Percentiles rank a stretch among this genome's conserved stretches.
These are phyloP conservation scores for Fregata magnificens DNA, from an alignment of 2,113 vertebrate species.

Conservation along the genomic window DNA sequence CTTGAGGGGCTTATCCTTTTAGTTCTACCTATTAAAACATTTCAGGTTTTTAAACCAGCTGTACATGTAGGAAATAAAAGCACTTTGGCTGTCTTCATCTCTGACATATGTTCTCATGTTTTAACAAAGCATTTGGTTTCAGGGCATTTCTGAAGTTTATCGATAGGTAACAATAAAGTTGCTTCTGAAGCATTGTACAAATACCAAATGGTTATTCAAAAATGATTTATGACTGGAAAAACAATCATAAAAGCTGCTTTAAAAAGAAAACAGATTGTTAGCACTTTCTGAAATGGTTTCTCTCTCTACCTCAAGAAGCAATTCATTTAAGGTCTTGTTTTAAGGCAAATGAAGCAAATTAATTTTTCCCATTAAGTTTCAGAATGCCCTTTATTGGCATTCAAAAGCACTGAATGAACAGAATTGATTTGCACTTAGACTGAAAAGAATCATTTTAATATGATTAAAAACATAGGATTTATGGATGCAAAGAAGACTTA, in stretches of 20 bases:
- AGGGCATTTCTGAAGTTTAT: conserved; percentile 49
- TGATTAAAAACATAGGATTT: conserved; percentile 58
- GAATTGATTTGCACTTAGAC: conserved; percentile 51
- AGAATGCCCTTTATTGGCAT: conserved; percentile 36
- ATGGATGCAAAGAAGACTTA: conserved; percentile 29
- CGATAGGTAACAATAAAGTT: conserved; percentile 51
- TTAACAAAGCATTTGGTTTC: conserved; percentile 39
- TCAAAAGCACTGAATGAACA: conserved; percentile 44
- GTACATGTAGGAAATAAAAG: neutral
- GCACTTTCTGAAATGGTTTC: conserved; percentile 52
- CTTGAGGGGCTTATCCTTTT: neutral
- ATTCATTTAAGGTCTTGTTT: conserved; percentile 60
- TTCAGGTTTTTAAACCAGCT: neutral
- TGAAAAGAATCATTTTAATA: neutral
- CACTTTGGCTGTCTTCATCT: conserved; percentile 10
- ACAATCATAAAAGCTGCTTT: conserved; percentile 31
- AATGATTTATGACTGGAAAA: conserved; percentile 53
- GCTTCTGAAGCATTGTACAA: conserved; percentile 1
- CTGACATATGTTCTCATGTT: conserved; percentile 18
- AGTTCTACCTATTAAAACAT: neutral
- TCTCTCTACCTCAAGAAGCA: conserved; percentile 41
- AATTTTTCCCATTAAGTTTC: conserved; percentile 55
- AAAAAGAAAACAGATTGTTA: conserved; percentile 45
- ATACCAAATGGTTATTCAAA: conserved; percentile 58
- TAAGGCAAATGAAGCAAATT: conserved; percentile 68